A percentile compares a stretch with the other conserved stretches of the same genome.
Evolutionary conservation across 2,888 invertebrate genomes (phyloP).

Genomic region (Yponomeuta malinellus): DNA sequence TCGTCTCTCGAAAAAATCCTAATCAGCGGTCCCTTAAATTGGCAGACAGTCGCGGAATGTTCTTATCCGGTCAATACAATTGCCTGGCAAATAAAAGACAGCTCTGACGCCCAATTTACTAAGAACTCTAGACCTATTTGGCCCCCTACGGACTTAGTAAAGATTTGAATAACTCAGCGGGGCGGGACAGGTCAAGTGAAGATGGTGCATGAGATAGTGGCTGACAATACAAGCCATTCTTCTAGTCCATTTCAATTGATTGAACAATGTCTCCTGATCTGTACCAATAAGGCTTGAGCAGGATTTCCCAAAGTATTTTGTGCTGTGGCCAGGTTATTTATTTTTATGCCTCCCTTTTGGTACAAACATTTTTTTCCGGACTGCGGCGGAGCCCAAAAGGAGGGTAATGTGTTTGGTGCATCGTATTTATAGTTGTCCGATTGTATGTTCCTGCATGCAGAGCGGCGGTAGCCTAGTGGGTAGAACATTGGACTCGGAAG

Average conservation of each 20-base stretch:
- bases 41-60: neutral
- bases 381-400: too few relatives aligned
- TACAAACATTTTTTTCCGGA: too few relatives aligned
- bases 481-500: too few relatives aligned
- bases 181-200: neutral
- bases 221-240: slow-evolving; percentile 1
- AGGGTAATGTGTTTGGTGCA: too few relatives aligned
- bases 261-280: neutral
- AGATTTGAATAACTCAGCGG: neutral
- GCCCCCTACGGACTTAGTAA: neutral
- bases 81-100: neutral
- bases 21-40: neutral
- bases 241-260: neutral
- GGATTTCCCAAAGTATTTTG: too few relatives aligned
- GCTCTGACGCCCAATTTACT: neutral
- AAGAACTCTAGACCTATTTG: neutral
- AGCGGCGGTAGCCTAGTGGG: too few relatives aligned
- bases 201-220: neutral
- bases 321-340: too few relatives aligned
- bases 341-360: too few relatives aligned
- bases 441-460: too few relatives aligned
- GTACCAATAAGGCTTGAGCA: neutral
- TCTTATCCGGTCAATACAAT: neutral
- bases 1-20: neutral
- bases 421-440: too few relatives aligned